These are phyloP conservation scores for Neoaliturus tenellus DNA, from an alignment of 2,888 invertebrate species.

Conservation along the genomic window DNA sequence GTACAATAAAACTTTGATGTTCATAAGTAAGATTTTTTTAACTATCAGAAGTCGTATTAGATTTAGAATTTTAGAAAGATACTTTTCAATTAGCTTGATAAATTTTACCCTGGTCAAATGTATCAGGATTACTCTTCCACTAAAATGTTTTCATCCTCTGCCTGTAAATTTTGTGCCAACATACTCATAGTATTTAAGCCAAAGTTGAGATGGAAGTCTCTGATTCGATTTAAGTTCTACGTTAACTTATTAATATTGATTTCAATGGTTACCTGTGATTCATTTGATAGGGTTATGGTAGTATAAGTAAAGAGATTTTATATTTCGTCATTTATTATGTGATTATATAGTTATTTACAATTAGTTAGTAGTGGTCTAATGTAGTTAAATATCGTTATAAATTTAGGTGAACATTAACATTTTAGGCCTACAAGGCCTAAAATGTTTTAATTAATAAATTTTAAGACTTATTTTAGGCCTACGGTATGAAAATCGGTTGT, in stretches of 20 bases:
- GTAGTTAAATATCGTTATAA: neutral
- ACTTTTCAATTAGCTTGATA: constrained; percentile 13
- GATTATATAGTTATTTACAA: constrained; percentile 23
- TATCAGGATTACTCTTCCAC: neutral
- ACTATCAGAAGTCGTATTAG: constrained; percentile 32
- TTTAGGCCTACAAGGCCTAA: constrained; percentile 19
- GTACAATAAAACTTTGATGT: constrained; percentile 41
- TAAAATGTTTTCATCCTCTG: neutral
- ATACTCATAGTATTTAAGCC: neutral
- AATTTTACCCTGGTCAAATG: neutral
- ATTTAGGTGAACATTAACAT: neutral
- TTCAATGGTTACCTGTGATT: constrained; percentile 37
- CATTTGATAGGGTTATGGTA: constrained; percentile 20
- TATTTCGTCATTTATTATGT: constrained; percentile 39
- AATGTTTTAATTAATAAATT: too few relatives aligned
- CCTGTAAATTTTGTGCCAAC: constrained; percentile 48
- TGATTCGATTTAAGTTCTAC: constrained; percentile 11
- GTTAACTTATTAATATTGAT: neutral
- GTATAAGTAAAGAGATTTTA: constrained; percentile 16
- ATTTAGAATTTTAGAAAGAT: neutral
- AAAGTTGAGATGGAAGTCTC: too few relatives aligned
- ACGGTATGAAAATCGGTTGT: neutral
- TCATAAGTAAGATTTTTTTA: constrained; percentile 33
- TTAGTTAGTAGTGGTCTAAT: neutral
- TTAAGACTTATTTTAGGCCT: constrained; percentile 26